Percentiles rank a stretch among this genome's conserved stretches.
These are phyloP conservation scores for Acleris laterana DNA, from an alignment of 2,888 invertebrate genomes.

Conservation along the genomic window DNA sequence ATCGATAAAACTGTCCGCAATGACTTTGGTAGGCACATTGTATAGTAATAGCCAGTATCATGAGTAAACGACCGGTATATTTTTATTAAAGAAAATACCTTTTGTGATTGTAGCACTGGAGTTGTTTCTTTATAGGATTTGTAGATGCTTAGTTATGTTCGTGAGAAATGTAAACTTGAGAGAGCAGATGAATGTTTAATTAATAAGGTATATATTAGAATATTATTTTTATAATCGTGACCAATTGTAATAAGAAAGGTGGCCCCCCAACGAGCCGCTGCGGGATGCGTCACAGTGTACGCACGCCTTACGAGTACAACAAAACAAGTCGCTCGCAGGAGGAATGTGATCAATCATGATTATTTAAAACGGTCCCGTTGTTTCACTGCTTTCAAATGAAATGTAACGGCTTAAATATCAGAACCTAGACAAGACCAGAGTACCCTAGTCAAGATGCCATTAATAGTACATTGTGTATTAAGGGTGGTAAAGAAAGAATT, in stretches of 20 bases:
- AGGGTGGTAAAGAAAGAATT: no score
- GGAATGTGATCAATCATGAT: constrained; percentile 60
- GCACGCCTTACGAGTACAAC: constrained; percentile 40
- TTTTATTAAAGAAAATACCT: constrained; percentile 28
- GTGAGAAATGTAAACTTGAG: constrained; percentile 30
- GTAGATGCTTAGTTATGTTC: constrained; percentile 18
- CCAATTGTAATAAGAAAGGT: constrained; percentile 71
- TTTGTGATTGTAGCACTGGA: constrained; percentile 23
- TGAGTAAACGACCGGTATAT: constrained; percentile 13
- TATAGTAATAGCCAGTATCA: constrained; percentile 30
- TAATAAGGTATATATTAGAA: constrained; percentile 64
- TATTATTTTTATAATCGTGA: constrained; percentile 66
- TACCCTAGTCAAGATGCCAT: no score
- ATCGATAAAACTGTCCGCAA: constrained; percentile 34
- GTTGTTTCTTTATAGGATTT: constrained; percentile 13
- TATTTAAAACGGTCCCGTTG: constrained; percentile 42
- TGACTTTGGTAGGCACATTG: constrained; percentile 25
- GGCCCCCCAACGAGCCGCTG: constrained; percentile 66
- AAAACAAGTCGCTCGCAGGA: constrained; percentile 57
- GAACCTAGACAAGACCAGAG: background rate
- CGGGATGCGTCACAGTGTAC: constrained; percentile 59
- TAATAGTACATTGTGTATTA: no score
- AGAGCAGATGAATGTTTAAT: constrained; percentile 53
- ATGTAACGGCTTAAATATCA: constrained; percentile 2
- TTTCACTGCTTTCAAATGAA: constrained; percentile 22